Percentiles rank a stretch among this genome's conserved stretches.
Conservation (phyloP, 2,888 invertebrate genomes). For the Erynnis tages region DNA sequence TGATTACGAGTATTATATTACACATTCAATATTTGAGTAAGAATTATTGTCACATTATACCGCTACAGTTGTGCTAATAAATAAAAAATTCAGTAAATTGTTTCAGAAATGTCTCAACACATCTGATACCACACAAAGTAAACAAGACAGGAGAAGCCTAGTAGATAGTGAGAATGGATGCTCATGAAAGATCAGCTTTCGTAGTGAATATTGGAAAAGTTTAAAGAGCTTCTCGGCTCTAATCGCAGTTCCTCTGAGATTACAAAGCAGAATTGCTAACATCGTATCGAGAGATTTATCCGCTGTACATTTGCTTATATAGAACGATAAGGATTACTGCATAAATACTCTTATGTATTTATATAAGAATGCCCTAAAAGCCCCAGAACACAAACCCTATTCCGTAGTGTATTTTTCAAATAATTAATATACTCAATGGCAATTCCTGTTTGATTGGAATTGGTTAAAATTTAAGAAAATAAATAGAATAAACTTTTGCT, state of each 20-base stretch:
- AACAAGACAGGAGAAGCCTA: background rate
- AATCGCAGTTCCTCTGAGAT: slow-evolving; percentile 1
- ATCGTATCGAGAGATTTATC: background rate
- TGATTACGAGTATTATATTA: background rate
- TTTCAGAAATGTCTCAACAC: background rate
- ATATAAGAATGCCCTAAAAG: no score
- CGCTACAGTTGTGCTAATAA: slow-evolving; percentile 1
- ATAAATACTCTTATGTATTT: background rate
- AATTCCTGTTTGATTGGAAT: no score
- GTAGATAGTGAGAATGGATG: background rate
- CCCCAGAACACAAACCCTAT: no score
- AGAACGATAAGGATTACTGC: no score
- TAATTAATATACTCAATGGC: no score
- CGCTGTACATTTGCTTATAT: background rate
- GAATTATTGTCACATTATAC: background rate
- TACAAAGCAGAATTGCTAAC: background rate
- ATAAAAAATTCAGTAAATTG: background rate
- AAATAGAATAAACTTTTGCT: no score
- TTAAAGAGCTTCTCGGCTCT: slow-evolving; percentile 3
- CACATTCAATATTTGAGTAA: background rate
- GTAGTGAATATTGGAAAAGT: slow-evolving; percentile 11
- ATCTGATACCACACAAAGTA: background rate
- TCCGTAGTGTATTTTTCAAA: no score
- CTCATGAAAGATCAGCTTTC: slow-evolving; percentile 7
- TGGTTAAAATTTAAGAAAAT: no score